Evolutionary conservation across 2,888 invertebrate species (phyloP).

Genomic region (Tetragonisca angustula): DNA sequence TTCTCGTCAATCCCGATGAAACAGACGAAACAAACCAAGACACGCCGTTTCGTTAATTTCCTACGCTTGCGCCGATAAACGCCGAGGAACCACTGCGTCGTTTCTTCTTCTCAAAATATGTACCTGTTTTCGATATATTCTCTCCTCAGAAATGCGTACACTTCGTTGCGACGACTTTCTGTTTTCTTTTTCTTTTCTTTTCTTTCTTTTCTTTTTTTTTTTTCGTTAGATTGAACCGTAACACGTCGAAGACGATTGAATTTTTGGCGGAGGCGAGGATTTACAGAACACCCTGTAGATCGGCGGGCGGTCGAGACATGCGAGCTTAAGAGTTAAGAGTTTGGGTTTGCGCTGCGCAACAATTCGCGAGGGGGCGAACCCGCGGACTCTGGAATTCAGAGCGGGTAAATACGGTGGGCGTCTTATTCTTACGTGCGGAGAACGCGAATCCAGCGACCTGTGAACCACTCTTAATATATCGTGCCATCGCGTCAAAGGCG

Average conservation of each 20-base stretch:
- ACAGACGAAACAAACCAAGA: background rate
- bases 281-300: slow-evolving; percentile 64
- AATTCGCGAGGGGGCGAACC: slow-evolving; percentile 78
- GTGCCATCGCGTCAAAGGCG: slow-evolving; percentile 62
- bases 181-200: background rate
- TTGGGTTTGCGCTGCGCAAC: slow-evolving; percentile 76
- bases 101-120: background rate
- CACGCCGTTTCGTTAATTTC: background rate
- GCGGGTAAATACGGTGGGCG: slow-evolving; percentile 80
- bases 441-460: slow-evolving; percentile 74
- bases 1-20: slow-evolving; percentile 5
- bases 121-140: background rate
- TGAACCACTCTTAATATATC: slow-evolving; percentile 66
- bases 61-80: background rate
- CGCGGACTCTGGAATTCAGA: slow-evolving; percentile 77
- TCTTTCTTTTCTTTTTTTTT: too few species aligned
- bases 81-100: background rate
- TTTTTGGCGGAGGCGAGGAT: background rate
- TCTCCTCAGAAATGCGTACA: background rate
- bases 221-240: background rate
- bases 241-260: background rate
- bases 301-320: slow-evolving; percentile 65
- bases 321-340: slow-evolving; percentile 76
- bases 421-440: slow-evolving; percentile 71
- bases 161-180: background rate